phyloP scores from a whole-genome alignment of 2,888 invertebrate species.

The Lysandra bellargus region DNA sequence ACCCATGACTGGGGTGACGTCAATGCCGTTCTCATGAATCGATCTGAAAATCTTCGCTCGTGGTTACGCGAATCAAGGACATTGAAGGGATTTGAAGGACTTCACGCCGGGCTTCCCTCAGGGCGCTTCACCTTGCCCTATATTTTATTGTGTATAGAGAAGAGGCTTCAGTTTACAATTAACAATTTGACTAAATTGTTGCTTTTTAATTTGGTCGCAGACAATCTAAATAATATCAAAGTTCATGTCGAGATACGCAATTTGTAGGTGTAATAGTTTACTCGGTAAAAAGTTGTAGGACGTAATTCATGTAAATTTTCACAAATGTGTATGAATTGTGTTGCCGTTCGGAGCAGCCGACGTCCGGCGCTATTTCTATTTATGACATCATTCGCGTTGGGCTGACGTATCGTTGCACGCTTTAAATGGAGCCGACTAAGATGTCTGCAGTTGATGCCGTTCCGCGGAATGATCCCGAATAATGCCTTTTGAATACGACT shows the following conservation, averaged over 20 bases:
- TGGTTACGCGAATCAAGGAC: slow-evolving; percentile 19
- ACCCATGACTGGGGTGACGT: slow-evolving; percentile 24
- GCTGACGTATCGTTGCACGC: slow-evolving; percentile 81
- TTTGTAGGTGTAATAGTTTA: background rate
- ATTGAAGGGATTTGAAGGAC: slow-evolving; percentile 16
- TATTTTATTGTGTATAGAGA: background rate
- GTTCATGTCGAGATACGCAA: background rate
- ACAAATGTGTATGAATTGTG: slow-evolving; percentile 64
- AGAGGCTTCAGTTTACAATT: background rate
- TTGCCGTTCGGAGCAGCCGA: slow-evolving; percentile 61
- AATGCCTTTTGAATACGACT: slow-evolving; percentile 67
- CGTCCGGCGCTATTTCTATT: slow-evolving; percentile 78
- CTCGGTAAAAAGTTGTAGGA: background rate
- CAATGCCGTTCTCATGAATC: slow-evolving; percentile 10
- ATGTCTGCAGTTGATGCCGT: slow-evolving; percentile 77
- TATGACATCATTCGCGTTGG: slow-evolving; percentile 81
- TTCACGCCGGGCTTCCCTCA: background rate
- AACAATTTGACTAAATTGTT: background rate
- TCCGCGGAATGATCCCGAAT: slow-evolving; percentile 76
- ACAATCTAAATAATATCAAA: background rate
- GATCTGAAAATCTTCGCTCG: background rate
- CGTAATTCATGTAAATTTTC: slow-evolving; percentile 48
- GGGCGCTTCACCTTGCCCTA: slow-evolving; percentile 2
- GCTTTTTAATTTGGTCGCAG: background rate
- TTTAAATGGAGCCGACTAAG: slow-evolving; percentile 80